These are phyloP conservation scores for Anas bernieri DNA, from an alignment of 2,797 vertebrate genomes.

Conservation along the genomic window DNA sequence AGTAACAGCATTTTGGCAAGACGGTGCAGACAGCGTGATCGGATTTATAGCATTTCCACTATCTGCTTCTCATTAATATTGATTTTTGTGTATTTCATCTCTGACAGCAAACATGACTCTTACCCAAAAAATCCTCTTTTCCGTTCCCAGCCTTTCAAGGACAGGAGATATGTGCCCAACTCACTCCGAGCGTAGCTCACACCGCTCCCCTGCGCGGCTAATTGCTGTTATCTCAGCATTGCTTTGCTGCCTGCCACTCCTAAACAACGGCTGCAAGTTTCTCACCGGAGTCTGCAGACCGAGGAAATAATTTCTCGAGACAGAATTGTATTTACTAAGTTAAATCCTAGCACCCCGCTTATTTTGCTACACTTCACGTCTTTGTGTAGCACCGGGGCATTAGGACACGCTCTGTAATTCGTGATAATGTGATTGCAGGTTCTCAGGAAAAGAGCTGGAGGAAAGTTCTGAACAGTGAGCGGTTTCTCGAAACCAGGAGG, in stretches of 20 bases:
- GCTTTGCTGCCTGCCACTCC: background rate
- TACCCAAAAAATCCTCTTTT: background rate
- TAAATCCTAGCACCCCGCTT: background rate
- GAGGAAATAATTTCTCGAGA: background rate
- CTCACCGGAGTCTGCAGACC: background rate
- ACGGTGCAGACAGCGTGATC: background rate
- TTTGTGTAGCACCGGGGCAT: background rate
- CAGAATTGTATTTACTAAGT: background rate
- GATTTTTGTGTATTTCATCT: conserved; percentile 33
- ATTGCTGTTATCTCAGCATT: background rate
- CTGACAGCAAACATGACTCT: background rate
- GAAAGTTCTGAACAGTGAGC: background rate
- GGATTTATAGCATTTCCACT: conserved; percentile 29
- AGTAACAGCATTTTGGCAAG: background rate
- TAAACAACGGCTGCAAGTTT: background rate
- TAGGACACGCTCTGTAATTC: background rate
- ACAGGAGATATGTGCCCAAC: background rate
- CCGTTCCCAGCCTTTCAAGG: background rate
- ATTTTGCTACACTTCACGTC: background rate
- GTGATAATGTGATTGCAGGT: background rate
- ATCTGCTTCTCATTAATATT: conserved; percentile 54
- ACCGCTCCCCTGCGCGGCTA: background rate
- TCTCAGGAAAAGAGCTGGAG: background rate
- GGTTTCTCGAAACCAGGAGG: background rate
- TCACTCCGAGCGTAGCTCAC: background rate